Base-by-base conservation (phyloP, 2,113 vertebrate genomes). In the Onychostoma macrolepis region DNA sequence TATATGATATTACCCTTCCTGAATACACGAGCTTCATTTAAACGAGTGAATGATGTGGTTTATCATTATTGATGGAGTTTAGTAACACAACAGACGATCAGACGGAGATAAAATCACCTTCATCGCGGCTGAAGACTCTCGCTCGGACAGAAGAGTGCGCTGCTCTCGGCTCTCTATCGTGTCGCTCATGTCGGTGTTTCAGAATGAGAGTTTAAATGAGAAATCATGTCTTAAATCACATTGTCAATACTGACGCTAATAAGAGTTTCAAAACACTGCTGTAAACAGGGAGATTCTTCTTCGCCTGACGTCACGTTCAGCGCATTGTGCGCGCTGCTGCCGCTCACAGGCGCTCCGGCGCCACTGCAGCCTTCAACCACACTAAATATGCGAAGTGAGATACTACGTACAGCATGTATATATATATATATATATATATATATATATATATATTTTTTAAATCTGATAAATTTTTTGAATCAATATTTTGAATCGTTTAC, bases 121-220 rank as follows among this genome's bases (percentile, higher is more conserved):
- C 15, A 4, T 8, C 15, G 13, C 56, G 19, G 75, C 89, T 65
- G 89, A 89, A 41, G 90, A 53, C 86, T 93, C 91, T 41, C 91
- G 15, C 26, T 90, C 65, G 58, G 58, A 13, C 92, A 92, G 63
- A 91, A 89, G n/a, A 93, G 85, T 1, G 56, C 69, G 85, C 94
- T 93, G 85, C 92, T 95, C 94, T 6, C 93, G 93, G 26, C 94
- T 94, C 87, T 95, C 94, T 63, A 93, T 90, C 83, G 94, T 94
- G 90, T 94, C 93, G 92, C 91, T 95, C 93, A 95, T 95, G 86
- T 69, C n/a, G 61, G 38, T 6, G 38, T 24, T 2, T 65, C n/a
- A 43, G 13, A 30, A 45, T 45, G 6, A 82, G 7, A 11, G 2
- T 33, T 43, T 28, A 69, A 48, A 69, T 9, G 4, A 28, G 24